A percentile compares a stretch with the other conserved stretches of the same genome.
These are phyloP conservation scores for Amphiduros pacificus DNA, from an alignment of 2,888 invertebrate genomes.

Conservation along the genomic window DNA sequence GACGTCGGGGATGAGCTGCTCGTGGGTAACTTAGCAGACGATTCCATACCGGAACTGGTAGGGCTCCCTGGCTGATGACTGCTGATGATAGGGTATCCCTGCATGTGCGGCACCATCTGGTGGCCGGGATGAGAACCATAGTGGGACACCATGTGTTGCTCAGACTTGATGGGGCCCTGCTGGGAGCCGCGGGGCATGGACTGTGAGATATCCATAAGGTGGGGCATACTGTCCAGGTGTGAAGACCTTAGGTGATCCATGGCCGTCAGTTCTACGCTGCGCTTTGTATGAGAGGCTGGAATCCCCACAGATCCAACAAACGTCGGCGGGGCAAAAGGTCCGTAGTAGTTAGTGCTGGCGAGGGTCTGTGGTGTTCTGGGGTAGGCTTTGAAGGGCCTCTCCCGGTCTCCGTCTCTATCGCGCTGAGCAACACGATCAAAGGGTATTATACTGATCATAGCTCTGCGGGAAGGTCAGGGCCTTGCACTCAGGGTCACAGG, in stretches of 20 bases:
- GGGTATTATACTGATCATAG: conserved; percentile 24
- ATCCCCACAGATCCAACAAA: background rate
- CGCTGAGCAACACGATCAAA: conserved; percentile 11
- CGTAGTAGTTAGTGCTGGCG: conserved; percentile 8
- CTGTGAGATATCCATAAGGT: conserved; percentile 17
- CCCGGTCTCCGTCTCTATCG: conserved; percentile 15
- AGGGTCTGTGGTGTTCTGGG: conserved; percentile 13
- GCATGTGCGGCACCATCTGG: background rate
- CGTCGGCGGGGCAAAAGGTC: conserved; percentile 5
- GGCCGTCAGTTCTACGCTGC: background rate
- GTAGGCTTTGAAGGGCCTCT: conserved; percentile 32
- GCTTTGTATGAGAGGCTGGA: background rate
- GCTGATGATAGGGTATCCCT: background rate
- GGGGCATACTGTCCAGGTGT: conserved; percentile 3
- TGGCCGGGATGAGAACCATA: background rate
- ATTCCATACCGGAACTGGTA: background rate
- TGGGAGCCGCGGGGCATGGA: conserved; percentile 1
- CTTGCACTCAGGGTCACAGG: too few relatives aligned
- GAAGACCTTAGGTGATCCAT: background rate
- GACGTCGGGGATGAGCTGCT: background rate
- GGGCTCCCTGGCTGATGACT: background rate
- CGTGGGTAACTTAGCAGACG: too few relatives aligned
- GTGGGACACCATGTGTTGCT: background rate
- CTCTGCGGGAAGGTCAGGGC: background rate
- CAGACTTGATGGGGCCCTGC: too few relatives aligned